Evolutionary conservation across 2,888 invertebrate species (phyloP), one percentile per base, ranked within the genome.

Genomic region (Acronicta psi): DNA sequence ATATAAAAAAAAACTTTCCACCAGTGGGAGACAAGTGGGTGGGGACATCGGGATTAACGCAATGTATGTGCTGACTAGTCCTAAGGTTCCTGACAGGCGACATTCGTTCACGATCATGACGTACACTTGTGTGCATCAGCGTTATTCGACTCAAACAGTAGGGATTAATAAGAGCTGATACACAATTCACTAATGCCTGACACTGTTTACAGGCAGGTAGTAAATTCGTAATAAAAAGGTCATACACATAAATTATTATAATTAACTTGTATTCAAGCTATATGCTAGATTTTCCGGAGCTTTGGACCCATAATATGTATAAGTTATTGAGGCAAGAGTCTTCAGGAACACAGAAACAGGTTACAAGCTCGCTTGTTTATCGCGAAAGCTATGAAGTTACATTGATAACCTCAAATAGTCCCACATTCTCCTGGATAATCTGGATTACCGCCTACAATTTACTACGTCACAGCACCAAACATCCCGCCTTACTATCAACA

Each of bases 361-460:
- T 52, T 38, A 23, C 0, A 13, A 4, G 8, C 47, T 23, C 1
- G 11, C 20, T 10, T 29, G 29, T 29, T 51, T 20, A 53, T 34
- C 44, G 41, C 10, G 11, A 16, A 40, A 36, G 14, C 29, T 36
- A 18, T n/a, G 23, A 40, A 38, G 14, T 31, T 36, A n/a, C 16
- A 45, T 31, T 23, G 17, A 58, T 37, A 43, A 25, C 25, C 9
- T 53, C 36, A 36, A 67, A 67, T 58, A 50, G 41, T 42, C 1
- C 54, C 41, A 55, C 55, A 59, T 55, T 64, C 41, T 20, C 11
- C 46, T 37, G 18, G 18, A 42, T 52, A 14, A 46, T 45, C 45
- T 44, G 36, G 10, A 64, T 70, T 51, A 58, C 46, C 14, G 41
- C 42, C 6, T 0, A 57, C 42, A 29, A 47, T 70, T 64, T 58